Percentiles rank a stretch among this genome's conserved stretches.
phyloP scores from a whole-genome alignment of 2,113 vertebrate species.

The Megaleporinus macrocephalus region DNA sequence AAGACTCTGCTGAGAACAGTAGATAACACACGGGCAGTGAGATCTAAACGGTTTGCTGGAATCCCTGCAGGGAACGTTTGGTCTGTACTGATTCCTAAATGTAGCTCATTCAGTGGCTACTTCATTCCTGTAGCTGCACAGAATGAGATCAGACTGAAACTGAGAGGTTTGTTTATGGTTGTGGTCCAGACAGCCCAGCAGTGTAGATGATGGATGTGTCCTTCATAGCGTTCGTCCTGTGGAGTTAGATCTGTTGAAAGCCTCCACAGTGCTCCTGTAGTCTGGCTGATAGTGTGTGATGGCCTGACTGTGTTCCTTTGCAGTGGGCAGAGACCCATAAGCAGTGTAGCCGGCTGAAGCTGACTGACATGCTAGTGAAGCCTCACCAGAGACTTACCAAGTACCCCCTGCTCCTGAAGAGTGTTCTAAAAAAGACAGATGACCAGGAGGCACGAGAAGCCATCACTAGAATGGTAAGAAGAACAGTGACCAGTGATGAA shows the following conservation, averaged over 20 bases:
- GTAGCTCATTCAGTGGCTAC: neutral
- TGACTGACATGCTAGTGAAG: conserved; percentile 96
- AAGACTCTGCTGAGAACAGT: neutral
- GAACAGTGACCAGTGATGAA: too few relatives aligned
- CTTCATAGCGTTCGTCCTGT: neutral
- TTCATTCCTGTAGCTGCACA: neutral
- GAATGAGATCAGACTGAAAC: neutral
- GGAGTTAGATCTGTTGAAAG: neutral
- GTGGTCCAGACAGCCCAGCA: neutral
- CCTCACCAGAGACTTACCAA: conserved; percentile 97
- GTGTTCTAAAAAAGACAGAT: conserved; percentile 90
- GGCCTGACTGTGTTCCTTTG: neutral
- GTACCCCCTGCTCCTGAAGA: conserved; percentile 95
- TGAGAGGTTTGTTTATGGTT: neutral
- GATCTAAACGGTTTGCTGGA: neutral
- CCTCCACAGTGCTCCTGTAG: neutral
- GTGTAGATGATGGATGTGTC: neutral
- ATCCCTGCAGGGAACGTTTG: neutral
- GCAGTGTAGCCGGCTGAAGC: conserved; percentile 93
- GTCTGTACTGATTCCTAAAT: neutral
- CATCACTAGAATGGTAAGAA: conserved; percentile 83
- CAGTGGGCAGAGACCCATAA: conserved; percentile 95
- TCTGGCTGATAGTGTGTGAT: neutral
- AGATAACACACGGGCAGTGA: neutral
- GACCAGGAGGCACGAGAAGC: conserved; percentile 78